A percentile compares a stretch with the other conserved stretches of the same genome.
These are phyloP conservation scores for Mustela erminea DNA, from an alignment of 2,797 vertebrate species.

Conservation along the genomic window DNA sequence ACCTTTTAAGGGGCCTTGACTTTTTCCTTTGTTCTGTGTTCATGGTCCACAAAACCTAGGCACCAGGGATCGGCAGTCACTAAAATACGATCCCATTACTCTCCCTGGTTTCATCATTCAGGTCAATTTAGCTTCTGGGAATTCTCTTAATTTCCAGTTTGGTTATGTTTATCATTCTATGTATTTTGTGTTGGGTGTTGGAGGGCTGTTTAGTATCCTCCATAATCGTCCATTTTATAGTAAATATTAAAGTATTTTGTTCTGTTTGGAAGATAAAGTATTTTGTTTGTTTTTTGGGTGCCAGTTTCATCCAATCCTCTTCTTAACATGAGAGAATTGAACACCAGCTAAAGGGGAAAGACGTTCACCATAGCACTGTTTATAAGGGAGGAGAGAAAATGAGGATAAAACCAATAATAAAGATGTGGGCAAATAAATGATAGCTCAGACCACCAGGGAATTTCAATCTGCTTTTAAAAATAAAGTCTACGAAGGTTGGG, in stretches of 20 bases:
- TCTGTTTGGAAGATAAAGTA: neutral
- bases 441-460: neutral
- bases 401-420: neutral
- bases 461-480: neutral
- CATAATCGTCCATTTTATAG: neutral
- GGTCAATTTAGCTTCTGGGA: neutral
- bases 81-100: neutral
- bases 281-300: neutral
- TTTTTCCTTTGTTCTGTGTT: neutral
- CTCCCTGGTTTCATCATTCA: fast-evolving
- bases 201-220: neutral
- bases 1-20: fast-evolving
- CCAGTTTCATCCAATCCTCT: neutral
- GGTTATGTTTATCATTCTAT: neutral
- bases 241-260: neutral
- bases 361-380: neutral
- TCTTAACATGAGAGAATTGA: neutral
- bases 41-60: too few relatives aligned
- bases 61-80: too few relatives aligned
- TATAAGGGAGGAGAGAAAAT: neutral
- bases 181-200: neutral
- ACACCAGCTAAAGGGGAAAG: neutral
- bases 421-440: neutral
- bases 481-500: neutral
- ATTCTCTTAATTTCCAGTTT: neutral